Base-by-base conservation (phyloP, 2,888 invertebrate genomes). In the Agriopis marginaria region DNA sequence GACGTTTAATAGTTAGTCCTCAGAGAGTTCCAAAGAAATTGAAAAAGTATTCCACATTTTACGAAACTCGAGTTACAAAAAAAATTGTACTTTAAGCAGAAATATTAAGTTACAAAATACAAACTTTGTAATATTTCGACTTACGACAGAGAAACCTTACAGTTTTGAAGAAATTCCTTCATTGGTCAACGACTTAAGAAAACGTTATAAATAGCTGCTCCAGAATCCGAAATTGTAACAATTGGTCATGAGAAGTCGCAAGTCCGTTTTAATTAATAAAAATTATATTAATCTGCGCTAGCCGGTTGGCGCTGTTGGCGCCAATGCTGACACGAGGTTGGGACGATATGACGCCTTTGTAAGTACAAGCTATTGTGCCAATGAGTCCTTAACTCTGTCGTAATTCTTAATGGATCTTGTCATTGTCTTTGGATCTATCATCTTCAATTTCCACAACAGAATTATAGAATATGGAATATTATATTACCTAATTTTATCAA, bases 231-330 rank as follows among this genome's bases (percentile, higher is more conserved):
- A 88, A 85, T 84, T 88, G 84, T 85, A 80, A 79, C 87, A 91
- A 90, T 92, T 89, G 87, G 75, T 77, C 80, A 77, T 80, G 83
- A 83, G 86, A 84, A 77, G 82, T 81, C 78, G 80, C 85, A 87
- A 89, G 86, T 86, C 82, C 83, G 81, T 85, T 83, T 86, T 85
- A 92, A 92, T 93, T 92, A 91, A 90, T 82, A 87, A 91, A 92
- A 90, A 89, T 84, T 86, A 86, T 86, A 86, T 88, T 91, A 89
- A 90, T 89, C 87, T 86, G 83, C 82, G 75, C 79, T 77, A 77
- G 82, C 79, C 76, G 70, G 12, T 32, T 58, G 17, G 17, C 17
- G 58, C 32, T 32, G 32, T 32, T 32, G 32, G 45, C 58, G 58
- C 45, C 90, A 83, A 79, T 79, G 84, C 77, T 79, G 70, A 42